Conservation (phyloP, 2,113 vertebrate species). For the Dascyllus trimaculatus region DNA sequence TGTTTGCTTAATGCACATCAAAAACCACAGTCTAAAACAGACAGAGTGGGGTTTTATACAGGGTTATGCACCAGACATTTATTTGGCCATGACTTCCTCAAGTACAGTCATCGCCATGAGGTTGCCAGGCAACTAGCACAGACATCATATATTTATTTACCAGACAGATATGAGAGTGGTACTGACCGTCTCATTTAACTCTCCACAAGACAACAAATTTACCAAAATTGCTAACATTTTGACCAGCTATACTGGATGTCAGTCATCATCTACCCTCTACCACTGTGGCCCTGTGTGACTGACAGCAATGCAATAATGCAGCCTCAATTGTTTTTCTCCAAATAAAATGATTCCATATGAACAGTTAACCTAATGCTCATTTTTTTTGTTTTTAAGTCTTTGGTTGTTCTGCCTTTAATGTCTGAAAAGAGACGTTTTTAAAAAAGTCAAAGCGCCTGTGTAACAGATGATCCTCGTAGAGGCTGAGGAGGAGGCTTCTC, state of each 20-base stretch:
- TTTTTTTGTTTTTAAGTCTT: neutral
- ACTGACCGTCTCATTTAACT: neutral
- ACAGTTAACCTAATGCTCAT: neutral
- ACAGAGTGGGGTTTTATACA: neutral
- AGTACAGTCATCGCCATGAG: neutral
- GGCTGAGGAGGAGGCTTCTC: constrained; percentile 8
- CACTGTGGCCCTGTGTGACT: neutral
- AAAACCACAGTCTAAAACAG: neutral
- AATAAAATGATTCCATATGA: neutral
- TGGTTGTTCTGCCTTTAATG: constrained; percentile 11
- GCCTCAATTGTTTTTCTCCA: neutral
- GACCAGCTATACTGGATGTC: constrained; percentile 24
- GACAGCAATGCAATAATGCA: neutral
- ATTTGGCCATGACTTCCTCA: constrained; percentile 8
- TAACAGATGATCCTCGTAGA: constrained; percentile 21
- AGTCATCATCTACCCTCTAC: constrained; percentile 11
- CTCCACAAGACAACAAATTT: constrained; percentile 4
- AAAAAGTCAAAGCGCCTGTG: constrained; percentile 3
- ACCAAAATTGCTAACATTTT: constrained; percentile 7
- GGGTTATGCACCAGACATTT: neutral
- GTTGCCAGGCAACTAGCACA: constrained; percentile 23
- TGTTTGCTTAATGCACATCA: too few relatives aligned
- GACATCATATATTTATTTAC: constrained; percentile 8
- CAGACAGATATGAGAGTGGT: constrained; percentile 6
- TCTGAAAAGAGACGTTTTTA: neutral